Base-by-base conservation (phyloP, 1,140 invertebrate genomes). In the Drosophila sturtevanti region DNA sequence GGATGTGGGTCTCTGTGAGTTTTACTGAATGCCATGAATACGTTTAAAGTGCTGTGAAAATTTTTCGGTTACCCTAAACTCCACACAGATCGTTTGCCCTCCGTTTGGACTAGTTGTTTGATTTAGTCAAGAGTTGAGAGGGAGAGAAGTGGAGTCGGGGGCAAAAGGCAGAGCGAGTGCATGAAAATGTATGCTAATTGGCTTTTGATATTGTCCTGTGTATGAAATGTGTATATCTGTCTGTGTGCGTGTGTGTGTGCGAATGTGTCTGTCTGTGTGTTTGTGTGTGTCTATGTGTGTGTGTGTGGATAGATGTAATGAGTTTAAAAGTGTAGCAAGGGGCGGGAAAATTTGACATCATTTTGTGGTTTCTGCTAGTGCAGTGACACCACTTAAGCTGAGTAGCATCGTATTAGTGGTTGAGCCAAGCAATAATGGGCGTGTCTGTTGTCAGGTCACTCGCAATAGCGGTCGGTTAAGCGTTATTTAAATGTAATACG, bases 171-270 rank as follows among this genome's bases (percentile, higher is more conserved):
- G 35, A 68, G 35, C 54, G 61, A 56, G 65, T 63, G 68, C 61
- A 52, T 63, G 68, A 77, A 89, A 84, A 87, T 87, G 80, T 89
- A 89, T 89, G 84, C 84, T 89, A 89, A 89, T 89, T 89, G 84
- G 85, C 84, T 89, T 89, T 85, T 89, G 84, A 89, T 89, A 84
- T 78, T 82, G 66, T 82, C 55, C 75, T 61, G 48, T 65, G 44
- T 54, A 48, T 48, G 41, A 48, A 48, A 48, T 48, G 61, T 35
- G 61, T 58, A 44, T 60, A 66, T 38, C 12, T 14, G 27, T 64
- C 14, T 44, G 4, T 48, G 70, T 59, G n/a, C 41, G 67, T 65
- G 68, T 65, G 67, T n/a, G n/a, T n/a, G n/a, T n/a, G n/a, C n/a
- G n/a, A 41, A 41, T 41, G 61, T 35, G 61, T 58, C 34, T 60